Conservation (phyloP, 2,888 invertebrate species). For the Caenorhabditis drosophilae region DNA sequence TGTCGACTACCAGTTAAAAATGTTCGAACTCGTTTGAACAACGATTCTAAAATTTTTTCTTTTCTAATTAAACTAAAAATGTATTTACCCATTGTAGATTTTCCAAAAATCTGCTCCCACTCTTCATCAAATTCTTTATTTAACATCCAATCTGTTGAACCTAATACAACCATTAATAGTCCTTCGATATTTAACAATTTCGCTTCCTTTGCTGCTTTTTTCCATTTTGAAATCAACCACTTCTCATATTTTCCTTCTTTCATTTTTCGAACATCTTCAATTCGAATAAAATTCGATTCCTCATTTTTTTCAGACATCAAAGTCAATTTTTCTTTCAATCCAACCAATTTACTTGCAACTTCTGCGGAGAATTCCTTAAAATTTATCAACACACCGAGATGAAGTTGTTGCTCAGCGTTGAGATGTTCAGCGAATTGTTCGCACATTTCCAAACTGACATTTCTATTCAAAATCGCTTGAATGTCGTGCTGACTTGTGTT, state of each 20-base stretch:
- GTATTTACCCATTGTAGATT: no score
- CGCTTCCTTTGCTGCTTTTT: slow-evolving; percentile 6
- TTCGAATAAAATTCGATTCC: no score
- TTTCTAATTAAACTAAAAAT: no score
- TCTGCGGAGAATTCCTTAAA: slow-evolving; percentile 21
- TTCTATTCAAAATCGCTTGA: slow-evolving; percentile 10
- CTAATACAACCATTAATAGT: background rate
- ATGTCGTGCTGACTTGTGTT: slow-evolving; percentile 26
- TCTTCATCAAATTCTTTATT: background rate
- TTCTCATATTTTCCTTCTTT: slow-evolving; percentile 24
- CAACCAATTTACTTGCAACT: slow-evolving; percentile 26
- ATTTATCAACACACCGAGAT: slow-evolving; percentile 32
- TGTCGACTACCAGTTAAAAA: slow-evolving; percentile 3
- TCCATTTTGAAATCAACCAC: slow-evolving; percentile 20
- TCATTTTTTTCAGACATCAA: background rate
- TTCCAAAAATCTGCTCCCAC: background rate
- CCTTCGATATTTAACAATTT: slow-evolving; percentile 18
- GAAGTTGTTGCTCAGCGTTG: slow-evolving; percentile 31
- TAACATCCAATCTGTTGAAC: background rate
- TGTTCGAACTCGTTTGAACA: slow-evolving; percentile 12
- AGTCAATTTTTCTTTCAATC: slow-evolving; percentile 22
- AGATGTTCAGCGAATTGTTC: slow-evolving; percentile 5
- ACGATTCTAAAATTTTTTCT: slow-evolving; percentile 7
- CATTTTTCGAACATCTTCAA: no score
- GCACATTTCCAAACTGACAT: slow-evolving; percentile 8